These are phyloP conservation scores for Montipora capricornis DNA, from an alignment of 64 coral and sea anemone genomes.

Conservation along the genomic window DNA sequence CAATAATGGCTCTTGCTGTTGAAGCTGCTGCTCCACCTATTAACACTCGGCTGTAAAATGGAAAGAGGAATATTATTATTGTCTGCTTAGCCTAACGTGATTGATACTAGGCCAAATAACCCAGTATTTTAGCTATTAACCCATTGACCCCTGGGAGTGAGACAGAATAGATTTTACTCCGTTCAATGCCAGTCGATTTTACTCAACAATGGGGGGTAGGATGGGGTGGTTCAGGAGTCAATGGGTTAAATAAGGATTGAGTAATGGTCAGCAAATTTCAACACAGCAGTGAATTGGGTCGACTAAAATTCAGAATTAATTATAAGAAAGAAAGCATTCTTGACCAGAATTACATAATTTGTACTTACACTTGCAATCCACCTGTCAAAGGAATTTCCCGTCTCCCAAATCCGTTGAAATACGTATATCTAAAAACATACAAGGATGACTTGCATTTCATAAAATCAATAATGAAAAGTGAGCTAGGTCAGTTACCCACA, in stretches of 20 bases:
- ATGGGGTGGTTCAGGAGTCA: no score
- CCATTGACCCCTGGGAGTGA: no score
- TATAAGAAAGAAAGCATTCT: neutral
- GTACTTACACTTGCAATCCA: constrained; percentile 89
- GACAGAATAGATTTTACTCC: no score
- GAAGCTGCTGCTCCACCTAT: constrained; percentile 82
- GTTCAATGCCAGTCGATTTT: no score
- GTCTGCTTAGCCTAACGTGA: no score
- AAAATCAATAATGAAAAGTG: neutral
- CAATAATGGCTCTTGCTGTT: constrained; percentile 91
- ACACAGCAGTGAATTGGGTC: no score
- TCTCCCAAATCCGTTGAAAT: constrained; percentile 70
- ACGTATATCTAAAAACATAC: constrained; percentile 65
- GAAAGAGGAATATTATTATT: neutral
- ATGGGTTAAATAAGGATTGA: no score
- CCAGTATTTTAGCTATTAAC: no score
- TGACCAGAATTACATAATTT: neutral
- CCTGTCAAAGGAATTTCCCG: constrained; percentile 87
- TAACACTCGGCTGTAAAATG: constrained; percentile 78
- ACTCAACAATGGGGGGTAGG: no score
- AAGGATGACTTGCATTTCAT: neutral
- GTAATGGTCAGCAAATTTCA: no score
- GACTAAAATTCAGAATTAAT: no score
- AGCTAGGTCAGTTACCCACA: no score
- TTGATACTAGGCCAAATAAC: neutral